Conservation (phyloP, 2,888 invertebrate species). For the Erynnis tages region DNA sequence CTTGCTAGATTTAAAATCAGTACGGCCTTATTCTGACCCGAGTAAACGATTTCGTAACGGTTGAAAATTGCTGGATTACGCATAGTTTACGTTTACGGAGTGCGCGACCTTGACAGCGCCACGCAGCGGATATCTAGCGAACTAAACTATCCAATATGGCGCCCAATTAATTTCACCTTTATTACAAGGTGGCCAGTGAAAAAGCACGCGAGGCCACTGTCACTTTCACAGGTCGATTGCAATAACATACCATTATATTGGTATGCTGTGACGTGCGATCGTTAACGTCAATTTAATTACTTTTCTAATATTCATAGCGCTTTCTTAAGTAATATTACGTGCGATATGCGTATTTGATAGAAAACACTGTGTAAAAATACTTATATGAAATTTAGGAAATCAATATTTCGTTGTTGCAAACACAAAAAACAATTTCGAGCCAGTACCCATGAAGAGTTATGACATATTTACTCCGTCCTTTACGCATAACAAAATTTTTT, state of each 20-base stretch:
- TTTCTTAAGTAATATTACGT: neutral
- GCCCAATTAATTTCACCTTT: slow-evolving; percentile 58
- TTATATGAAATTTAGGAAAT: neutral
- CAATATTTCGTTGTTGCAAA: neutral
- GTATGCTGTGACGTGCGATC: neutral
- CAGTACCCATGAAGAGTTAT: neutral
- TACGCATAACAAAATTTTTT: slow-evolving; percentile 1
- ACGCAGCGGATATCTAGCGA: slow-evolving; percentile 35
- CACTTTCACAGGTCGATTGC: slow-evolving; percentile 53
- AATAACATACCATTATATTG: slow-evolving; percentile 17
- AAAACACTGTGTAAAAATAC: neutral
- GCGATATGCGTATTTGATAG: neutral
- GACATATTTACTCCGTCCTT: neutral
- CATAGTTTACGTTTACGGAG: slow-evolving; percentile 34
- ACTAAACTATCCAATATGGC: slow-evolving; percentile 41
- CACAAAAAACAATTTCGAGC: neutral
- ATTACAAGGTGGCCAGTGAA: slow-evolving; percentile 47
- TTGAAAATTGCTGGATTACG: slow-evolving; percentile 39
- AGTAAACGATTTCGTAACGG: slow-evolving; percentile 42
- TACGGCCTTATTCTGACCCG: slow-evolving; percentile 37
- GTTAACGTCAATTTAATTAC: slow-evolving; percentile 3
- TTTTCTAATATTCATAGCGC: neutral
- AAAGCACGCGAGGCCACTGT: slow-evolving; percentile 57
- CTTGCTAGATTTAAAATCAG: neutral
- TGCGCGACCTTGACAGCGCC: slow-evolving; percentile 53